These are phyloP conservation scores for Yponomeuta sedellus DNA, from an alignment of 2,888 invertebrate species.

Conservation along the genomic window DNA sequence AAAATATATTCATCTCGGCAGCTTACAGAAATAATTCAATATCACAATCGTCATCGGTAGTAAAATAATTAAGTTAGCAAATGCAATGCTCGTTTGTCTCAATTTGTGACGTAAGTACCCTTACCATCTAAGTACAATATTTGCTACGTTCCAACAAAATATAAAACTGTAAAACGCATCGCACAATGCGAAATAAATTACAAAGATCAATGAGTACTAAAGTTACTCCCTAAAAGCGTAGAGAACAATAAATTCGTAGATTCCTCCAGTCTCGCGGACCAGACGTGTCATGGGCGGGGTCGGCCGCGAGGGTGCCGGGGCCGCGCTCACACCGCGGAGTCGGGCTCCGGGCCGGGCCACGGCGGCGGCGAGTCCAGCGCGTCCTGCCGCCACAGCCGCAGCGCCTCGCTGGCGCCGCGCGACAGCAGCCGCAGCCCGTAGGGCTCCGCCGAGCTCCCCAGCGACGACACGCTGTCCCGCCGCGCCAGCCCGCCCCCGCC, in stretches of 20 bases:
- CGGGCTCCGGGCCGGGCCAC: conserved; percentile 70
- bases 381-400: conserved; percentile 70
- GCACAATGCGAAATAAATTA: not conserved
- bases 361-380: conserved; percentile 65
- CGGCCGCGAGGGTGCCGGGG: too few relatives aligned
- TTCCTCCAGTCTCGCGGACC: not conserved
- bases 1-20: conserved; percentile 11
- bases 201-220: not conserved
- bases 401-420: conserved; percentile 46
- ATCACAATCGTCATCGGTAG: conserved; percentile 43
- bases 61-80: conserved; percentile 34
- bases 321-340: conserved; percentile 56
- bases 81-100: conserved; percentile 39
- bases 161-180: not conserved
- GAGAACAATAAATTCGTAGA: not conserved
- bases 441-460: conserved; percentile 60
- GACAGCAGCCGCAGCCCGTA: conserved; percentile 64
- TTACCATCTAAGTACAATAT: conserved; percentile 6
- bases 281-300: conserved; percentile 3
- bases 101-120: conserved; percentile 20
- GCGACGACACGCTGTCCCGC: conserved; percentile 44
- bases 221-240: not conserved
- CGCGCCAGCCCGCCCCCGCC: conserved; percentile 27
- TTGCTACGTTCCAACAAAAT: not conserved
- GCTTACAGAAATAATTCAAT: conserved; percentile 37